phyloP scores from a whole-genome alignment of 2,888 invertebrate genomes.

The Morpho helenor region DNA sequence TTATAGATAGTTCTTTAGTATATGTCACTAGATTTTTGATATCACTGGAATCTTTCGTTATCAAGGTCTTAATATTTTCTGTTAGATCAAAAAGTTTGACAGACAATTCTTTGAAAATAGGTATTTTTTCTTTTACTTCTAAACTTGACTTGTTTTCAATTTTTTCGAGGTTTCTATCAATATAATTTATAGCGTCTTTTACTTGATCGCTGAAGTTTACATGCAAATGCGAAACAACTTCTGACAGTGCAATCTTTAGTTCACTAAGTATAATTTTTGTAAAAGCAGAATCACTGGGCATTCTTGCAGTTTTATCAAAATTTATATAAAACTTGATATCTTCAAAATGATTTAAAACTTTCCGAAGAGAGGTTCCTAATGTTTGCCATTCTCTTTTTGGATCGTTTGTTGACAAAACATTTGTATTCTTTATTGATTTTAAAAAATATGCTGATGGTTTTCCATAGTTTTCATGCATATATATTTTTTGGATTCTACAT shows the following conservation, averaged over 20 bases:
- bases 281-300: conserved; percentile 63
- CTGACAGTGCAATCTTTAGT: conserved; percentile 42
- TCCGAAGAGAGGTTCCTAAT: conserved; percentile 53
- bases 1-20: neutral
- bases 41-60: conserved; percentile 9
- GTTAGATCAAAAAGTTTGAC: conserved; percentile 33
- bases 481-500: conserved; percentile 62
- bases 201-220: conserved; percentile 29
- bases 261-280: conserved; percentile 62
- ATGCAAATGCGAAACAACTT: conserved; percentile 34
- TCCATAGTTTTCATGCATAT: conserved; percentile 66
- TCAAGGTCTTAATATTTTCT: conserved; percentile 21
- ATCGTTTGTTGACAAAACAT: conserved; percentile 32
- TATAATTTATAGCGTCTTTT: conserved; percentile 30
- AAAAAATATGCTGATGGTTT: conserved; percentile 57
- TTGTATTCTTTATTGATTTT: conserved; percentile 51
- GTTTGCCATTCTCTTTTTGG: conserved; percentile 41
- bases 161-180: conserved; percentile 35
- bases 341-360: conserved; percentile 65
- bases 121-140: conserved; percentile 68
- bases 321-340: conserved; percentile 72
- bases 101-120: conserved; percentile 55
- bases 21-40: neutral
- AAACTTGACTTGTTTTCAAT: conserved; percentile 49
- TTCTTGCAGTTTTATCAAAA: conserved; percentile 67